Base-by-base conservation (phyloP, 2,113 vertebrate species). In the Chamaea fasciata region DNA sequence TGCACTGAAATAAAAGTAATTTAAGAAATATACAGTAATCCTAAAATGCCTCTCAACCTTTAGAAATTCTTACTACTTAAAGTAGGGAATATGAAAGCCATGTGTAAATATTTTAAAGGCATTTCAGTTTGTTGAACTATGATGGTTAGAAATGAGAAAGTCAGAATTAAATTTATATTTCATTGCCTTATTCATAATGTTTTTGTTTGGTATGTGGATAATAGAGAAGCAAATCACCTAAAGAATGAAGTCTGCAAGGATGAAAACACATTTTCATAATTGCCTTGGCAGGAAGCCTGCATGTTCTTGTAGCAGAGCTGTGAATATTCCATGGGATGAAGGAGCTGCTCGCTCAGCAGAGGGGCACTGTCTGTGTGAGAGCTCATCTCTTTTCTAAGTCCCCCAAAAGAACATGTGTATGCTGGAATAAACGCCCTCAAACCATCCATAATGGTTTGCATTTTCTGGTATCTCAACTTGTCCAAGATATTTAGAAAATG, bases 231-330 rank as follows among this genome's bases (percentile, higher is more conserved):
- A 89, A 95, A 92, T 93, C 90, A 92, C 86, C 86, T 96, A 76
- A 96, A 92, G 92, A 96, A 93, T 96, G 46, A 92, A 94, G 41
- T 92, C 69, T 82, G 73, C 73, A 87, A 92, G 92, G 88, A 91
- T 94, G 73, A 53, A 92, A 96, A 82, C 69, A 46, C 64, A 89
- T 93, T 95, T 92, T 88, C 83, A 84, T 96, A 93, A 97, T 94
- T 94, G 69, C 46, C 35, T 90, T 97, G 94, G 94, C 94, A 96
- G 80, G 77, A 81, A 92, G 92, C 94, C 92, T 2, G 0, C 15
- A 2, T 84, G 68, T 88, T 92, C 35, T 83, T 0, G 0, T 84
- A 42, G 46, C n/a, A 67, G 83, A 82, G 28, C 76, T 77, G 64
- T 74, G 68, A 88, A 41, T 96, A 60, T 86, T 92, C 75, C 52